A percentile compares a stretch with the other conserved stretches of the same genome.
Evolutionary conservation across 1,140 invertebrate genomes (phyloP).

Genomic region (Drosophila truncata): DNA sequence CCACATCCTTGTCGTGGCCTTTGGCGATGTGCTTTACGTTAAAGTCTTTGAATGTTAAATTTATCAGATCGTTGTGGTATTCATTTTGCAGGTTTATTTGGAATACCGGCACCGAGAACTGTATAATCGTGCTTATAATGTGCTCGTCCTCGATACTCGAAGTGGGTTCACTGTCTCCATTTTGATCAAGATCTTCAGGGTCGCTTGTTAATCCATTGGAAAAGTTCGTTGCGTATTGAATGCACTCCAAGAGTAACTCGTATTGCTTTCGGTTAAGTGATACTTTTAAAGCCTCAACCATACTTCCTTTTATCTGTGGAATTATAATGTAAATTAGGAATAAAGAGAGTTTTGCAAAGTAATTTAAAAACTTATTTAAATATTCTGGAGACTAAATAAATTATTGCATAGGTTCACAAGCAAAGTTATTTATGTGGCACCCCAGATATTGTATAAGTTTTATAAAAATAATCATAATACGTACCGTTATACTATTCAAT

Average conservation of each 20-base stretch:
- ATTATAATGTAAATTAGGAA: not conserved
- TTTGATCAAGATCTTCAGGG: slow-evolving; percentile 32
- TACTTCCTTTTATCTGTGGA: slow-evolving; percentile 90
- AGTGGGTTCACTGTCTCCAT: slow-evolving; percentile 32
- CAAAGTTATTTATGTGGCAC: no score
- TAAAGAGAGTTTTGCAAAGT: not conserved
- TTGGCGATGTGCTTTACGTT: slow-evolving; percentile 90
- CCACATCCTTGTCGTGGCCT: slow-evolving; percentile 88
- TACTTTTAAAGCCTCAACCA: slow-evolving; percentile 93
- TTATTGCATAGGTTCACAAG: no score
- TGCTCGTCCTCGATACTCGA: slow-evolving; percentile 21
- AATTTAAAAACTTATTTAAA: not conserved
- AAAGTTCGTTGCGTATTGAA: slow-evolving; percentile 86
- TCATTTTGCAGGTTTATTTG: slow-evolving; percentile 91
- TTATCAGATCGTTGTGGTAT: slow-evolving; percentile 87
- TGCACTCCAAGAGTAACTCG: slow-evolving; percentile 93
- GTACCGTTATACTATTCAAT: slow-evolving; percentile 59
- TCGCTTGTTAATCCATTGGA: slow-evolving; percentile 50
- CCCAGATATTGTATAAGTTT: no score
- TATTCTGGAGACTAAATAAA: no score
- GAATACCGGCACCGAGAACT: slow-evolving; percentile 90
- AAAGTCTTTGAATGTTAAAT: slow-evolving; percentile 94
- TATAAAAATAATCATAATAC: slow-evolving; percentile 1
- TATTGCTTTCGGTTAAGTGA: slow-evolving; percentile 94
- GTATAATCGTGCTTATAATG: slow-evolving; percentile 85